Conservation (phyloP, 1,140 invertebrate species). For the Drosophila teissieri region DNA sequence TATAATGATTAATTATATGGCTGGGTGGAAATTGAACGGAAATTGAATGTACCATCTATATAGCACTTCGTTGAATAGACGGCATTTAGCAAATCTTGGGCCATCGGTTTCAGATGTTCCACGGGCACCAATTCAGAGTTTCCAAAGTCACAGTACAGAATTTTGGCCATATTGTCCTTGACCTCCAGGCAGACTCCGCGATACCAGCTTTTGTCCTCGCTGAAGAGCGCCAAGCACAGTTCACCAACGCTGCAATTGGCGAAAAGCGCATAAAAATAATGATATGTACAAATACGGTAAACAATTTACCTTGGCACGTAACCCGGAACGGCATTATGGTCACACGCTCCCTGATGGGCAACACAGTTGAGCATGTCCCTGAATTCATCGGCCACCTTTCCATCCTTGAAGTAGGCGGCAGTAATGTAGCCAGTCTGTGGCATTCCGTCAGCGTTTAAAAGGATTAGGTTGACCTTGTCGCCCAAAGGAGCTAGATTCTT, state of each 20-base stretch:
- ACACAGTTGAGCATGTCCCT: constrained; percentile 19
- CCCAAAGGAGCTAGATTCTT: constrained; percentile 26
- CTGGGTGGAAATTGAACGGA: too few relatives aligned
- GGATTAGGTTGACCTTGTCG: constrained; percentile 13
- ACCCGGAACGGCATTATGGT: not conserved
- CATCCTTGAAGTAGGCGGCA: constrained; percentile 30
- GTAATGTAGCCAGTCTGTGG: constrained; percentile 36
- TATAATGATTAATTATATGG: not conserved
- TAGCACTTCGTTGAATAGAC: constrained; percentile 57
- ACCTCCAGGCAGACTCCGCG: constrained; percentile 48
- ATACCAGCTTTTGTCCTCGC: constrained; percentile 57
- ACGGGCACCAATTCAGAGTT: constrained; percentile 41
- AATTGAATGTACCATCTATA: constrained; percentile 42
- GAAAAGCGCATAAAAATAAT: too few relatives aligned
- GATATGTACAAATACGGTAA: too few relatives aligned
- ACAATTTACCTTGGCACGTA: constrained; percentile 48
- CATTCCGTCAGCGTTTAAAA: constrained; percentile 12
- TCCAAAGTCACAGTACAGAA: constrained; percentile 56
- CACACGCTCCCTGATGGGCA: not conserved
- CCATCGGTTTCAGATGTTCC: constrained; percentile 46
- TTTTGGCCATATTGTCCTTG: constrained; percentile 9
- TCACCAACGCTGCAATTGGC: constrained; percentile 43
- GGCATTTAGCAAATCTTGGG: not conserved
- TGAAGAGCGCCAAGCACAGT: constrained; percentile 42
- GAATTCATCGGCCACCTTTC: constrained; percentile 10